Evolutionary conservation across 2,888 invertebrate species (phyloP), one percentile per base, ranked within the genome.

Genomic region (Macrophya annulata): DNA sequence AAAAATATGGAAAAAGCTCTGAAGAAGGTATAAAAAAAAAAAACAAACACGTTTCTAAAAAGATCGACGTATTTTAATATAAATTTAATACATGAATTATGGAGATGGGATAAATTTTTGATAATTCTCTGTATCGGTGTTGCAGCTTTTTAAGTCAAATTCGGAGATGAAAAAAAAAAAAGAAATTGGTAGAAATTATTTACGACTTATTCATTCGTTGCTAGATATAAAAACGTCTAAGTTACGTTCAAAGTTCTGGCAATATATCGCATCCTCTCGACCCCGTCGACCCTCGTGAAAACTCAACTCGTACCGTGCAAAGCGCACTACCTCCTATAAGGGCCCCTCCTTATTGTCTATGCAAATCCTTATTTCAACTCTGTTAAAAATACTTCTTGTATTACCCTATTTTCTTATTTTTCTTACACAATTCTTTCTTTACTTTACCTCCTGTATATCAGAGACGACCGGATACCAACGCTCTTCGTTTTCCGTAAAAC

Each of bases 291-390:
- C 55, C 77, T 77, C 62, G 37, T 17, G 40, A 62, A 55, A 31
- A 31, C 31, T 31, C 31, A 31, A 12, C 40, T 59, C 31, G 9
- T 43, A 55, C n/a, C 40, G 51, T 45, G 81, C 81, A 43, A 21
- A 43, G n/a, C 74, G 55, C 77, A 37, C 55, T 55, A 45, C 72
- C 72, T 15, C 21, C 72, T 5, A n/a, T 4, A 25, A 21, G 37
- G 37, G 55, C 15, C 12, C 45, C 45, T 4, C 87, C 89, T 91
- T 90, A 90, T 92, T 90, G 89, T 89, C 89, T 88, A 91, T 91
- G 92, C 91, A 91, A 92, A 91, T 91, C 91, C 90, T 90, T 88
- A 89, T 88, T 89, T 89, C 88, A 88, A 90, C 89, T 90, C 90
- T 87, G 89, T 90, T 90, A 90, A 90, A 91, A 91, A 91, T 89